These are phyloP conservation scores for Syncerus caffer DNA, from an alignment of 2,797 vertebrate species.

Conservation along the genomic window DNA sequence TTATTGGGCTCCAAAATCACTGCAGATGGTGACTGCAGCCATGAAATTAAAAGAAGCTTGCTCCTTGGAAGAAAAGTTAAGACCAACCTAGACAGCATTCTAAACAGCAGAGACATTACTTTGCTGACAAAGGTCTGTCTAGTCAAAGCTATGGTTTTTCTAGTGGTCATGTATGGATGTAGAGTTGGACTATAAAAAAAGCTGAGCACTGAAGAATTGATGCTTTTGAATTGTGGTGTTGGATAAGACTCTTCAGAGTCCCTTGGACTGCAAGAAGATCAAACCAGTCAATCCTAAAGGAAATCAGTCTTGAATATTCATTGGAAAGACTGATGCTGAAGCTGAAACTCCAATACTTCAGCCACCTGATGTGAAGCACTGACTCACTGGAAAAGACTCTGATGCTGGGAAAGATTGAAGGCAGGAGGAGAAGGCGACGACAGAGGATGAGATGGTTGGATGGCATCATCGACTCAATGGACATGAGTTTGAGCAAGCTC, in stretches of 20 bases:
- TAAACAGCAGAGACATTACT: not conserved
- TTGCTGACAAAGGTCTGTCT: not conserved
- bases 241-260: not conserved
- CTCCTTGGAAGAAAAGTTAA: not conserved
- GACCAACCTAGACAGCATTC: not conserved
- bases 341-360: not conserved
- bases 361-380: not conserved
- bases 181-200: not conserved
- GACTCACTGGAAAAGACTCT: not conserved
- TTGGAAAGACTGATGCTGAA: not conserved
- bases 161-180: not conserved
- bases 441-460: not conserved
- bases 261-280: not conserved
- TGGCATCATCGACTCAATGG: not conserved
- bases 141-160: not conserved
- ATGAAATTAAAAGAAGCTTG: not conserved
- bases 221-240: not conserved
- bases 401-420: not conserved
- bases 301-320: not conserved
- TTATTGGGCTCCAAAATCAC: not conserved
- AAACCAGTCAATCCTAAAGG: not conserved
- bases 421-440: rapidly evolving
- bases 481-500: not conserved
- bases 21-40: not conserved
- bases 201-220: rapidly evolving